These are phyloP conservation scores for Rattus norvegicus DNA, from an alignment of 2,113 vertebrate species.

Conservation along the genomic window DNA sequence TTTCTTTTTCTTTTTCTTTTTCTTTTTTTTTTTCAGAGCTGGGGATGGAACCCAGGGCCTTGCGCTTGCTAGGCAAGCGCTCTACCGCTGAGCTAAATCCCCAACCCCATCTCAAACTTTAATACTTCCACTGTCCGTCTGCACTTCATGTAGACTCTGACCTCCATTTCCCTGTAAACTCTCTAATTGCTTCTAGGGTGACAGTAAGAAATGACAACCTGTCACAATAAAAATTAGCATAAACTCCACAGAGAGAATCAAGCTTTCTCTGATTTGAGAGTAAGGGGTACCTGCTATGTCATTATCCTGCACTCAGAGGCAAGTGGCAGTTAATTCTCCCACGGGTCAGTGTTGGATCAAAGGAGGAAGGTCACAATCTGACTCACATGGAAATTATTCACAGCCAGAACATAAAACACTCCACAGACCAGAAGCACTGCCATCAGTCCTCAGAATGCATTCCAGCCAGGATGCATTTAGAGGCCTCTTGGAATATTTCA, in stretches of 20 bases:
- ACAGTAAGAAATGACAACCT: neutral
- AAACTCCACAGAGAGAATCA: neutral
- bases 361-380: conserved; percentile 43
- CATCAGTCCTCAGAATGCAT: conserved; percentile 57
- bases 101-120: neutral
- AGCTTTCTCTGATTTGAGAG: neutral
- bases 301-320: neutral
- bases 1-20: neutral
- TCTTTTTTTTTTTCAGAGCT: no score
- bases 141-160: neutral
- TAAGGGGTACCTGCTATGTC: neutral
- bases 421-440: neutral
- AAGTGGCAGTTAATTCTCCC: neutral
- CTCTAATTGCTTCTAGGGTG: neutral
- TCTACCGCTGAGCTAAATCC: no score
- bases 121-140: neutral
- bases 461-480: conserved; percentile 64
- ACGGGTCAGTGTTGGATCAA: neutral
- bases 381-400: conserved; percentile 72
- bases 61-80: no score
- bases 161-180: neutral
- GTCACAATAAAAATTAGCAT: neutral
- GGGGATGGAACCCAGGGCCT: no score
- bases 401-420: conserved; percentile 63
- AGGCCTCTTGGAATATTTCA: conserved; percentile 67